A percentile compares a stretch with the other conserved stretches of the same genome.
Conservation (phyloP, 1,140 invertebrate species). For the Drosophila obscura region DNA sequence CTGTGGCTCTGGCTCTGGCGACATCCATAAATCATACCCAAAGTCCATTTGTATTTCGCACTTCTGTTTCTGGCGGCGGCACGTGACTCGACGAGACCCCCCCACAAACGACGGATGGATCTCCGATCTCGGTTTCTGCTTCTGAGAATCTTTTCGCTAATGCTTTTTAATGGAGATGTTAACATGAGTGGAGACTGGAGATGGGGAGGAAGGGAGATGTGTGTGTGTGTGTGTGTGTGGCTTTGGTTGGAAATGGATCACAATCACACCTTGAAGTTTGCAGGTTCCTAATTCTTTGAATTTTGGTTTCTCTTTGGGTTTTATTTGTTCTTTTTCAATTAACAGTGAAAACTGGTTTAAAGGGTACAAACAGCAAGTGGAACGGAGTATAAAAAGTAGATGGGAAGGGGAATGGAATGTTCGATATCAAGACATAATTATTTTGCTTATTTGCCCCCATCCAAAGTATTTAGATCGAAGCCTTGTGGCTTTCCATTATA, state of each 20-base stretch:
- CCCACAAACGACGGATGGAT: too few relatives aligned
- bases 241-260: background rate
- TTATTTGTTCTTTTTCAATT: background rate
- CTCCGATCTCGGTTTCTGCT: too few relatives aligned
- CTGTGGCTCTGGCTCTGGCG: constrained; percentile 24
- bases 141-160: background rate
- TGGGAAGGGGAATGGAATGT: too few relatives aligned
- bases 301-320: too few relatives aligned
- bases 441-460: background rate
- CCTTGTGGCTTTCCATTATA: too few relatives aligned
- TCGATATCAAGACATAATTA: background rate
- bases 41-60: constrained; percentile 53
- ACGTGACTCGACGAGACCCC: constrained; percentile 32
- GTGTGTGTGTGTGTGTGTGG: background rate
- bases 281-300: too few relatives aligned
- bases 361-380: background rate
- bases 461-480: background rate
- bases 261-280: too few relatives aligned
- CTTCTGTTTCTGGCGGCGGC: constrained; percentile 20
- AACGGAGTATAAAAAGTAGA: too few relatives aligned
- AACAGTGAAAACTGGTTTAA: background rate
- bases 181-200: background rate
- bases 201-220: too few relatives aligned
- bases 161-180: constrained; percentile 40
- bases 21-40: constrained; percentile 48